phyloP scores from a whole-genome alignment of 2,797 vertebrate species.

The Chaetodon trifasciatus region DNA sequence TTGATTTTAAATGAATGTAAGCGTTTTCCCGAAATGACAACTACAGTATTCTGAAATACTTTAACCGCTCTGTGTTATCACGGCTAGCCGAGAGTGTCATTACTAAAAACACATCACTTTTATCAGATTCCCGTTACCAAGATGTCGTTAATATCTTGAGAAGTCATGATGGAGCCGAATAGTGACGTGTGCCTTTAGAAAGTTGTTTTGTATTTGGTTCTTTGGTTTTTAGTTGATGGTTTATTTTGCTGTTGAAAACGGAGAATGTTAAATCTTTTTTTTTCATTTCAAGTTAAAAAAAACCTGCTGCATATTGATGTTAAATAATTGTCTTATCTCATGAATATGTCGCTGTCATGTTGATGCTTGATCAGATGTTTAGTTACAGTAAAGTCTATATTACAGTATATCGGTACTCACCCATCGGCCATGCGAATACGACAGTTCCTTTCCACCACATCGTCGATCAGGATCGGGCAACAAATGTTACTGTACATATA shows the following conservation, averaged over 20 bases:
- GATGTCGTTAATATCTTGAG: conserved; percentile 9
- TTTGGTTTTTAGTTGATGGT: conserved; percentile 44
- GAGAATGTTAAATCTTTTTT: conserved; percentile 28
- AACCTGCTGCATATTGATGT: conserved; percentile 12
- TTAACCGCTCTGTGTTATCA: conserved; percentile 36
- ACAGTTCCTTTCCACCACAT: conserved; percentile 35
- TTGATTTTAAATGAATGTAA: conserved; percentile 46
- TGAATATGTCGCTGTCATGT: conserved; percentile 25
- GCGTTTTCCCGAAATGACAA: conserved; percentile 19
- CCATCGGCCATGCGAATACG: conserved; percentile 14
- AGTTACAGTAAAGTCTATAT: conserved; percentile 5
- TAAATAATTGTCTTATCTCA: conserved; percentile 41
- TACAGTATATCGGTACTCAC: conserved; percentile 3
- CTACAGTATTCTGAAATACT: conserved; percentile 9
- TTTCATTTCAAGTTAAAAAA: background rate
- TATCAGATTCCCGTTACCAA: conserved; percentile 15
- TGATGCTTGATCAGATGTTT: conserved; percentile 36
- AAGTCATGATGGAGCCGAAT: conserved; percentile 38
- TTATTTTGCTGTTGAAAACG: conserved; percentile 24
- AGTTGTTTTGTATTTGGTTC: conserved; percentile 38
- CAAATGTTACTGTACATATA: conserved; percentile 63
- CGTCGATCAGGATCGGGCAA: conserved; percentile 23
- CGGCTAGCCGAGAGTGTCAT: background rate
- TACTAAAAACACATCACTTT: conserved; percentile 13
- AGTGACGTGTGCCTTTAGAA: conserved; percentile 74